Base-by-base conservation (phyloP, 2,113 vertebrate genomes). In the Erythrolamprus reginae region DNA sequence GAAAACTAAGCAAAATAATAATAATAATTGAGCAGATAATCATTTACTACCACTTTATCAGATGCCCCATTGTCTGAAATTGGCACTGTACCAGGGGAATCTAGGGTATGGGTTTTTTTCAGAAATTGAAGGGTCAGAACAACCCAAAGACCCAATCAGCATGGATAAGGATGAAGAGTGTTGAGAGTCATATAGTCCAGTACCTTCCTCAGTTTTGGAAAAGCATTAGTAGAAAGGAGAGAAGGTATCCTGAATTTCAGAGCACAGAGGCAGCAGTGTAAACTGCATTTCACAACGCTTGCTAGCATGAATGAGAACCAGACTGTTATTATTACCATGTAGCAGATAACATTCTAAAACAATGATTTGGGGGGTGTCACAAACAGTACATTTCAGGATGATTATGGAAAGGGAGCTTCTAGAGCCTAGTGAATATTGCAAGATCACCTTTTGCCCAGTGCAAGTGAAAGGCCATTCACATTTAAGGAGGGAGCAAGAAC, bases 311-410 rank as follows among this genome's bases (percentile, higher is more conserved):
- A 92, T 12, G 33, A 91, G 58, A 84, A 94, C 83, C 48, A 0
- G 0, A 94, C 87, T 92, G 61, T 92, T 88, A 91, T 92, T 6
- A 1, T 3, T 47, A 90, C 82, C 24, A 52, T 90, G 90, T 91
- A 56, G 90, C 88, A 90, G 93, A 91, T 87, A 61, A 83, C 88
- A 89, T 65, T 91, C 91, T 95, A 93, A 95, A 94, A 94, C 65
- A 87, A 95, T 86, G 90, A 94, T 92, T 77, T 70, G 92, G 91
- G 93, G 93, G 89, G 91, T 88, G 90, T 93, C 93, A 94, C 92
- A 51, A 96, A 93, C 92, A 28, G 94, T 89, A 94, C 87, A 21
- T 91, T 93, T 91, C 88, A 87, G 92, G 56, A 90, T 15, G 83
- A 89, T 42, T 1, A 0, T 15, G 89, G 9, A 89, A 84, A 56